These are phyloP conservation scores for Erebia aethiops DNA, from an alignment of 2,888 invertebrate genomes.

Conservation along the genomic window DNA sequence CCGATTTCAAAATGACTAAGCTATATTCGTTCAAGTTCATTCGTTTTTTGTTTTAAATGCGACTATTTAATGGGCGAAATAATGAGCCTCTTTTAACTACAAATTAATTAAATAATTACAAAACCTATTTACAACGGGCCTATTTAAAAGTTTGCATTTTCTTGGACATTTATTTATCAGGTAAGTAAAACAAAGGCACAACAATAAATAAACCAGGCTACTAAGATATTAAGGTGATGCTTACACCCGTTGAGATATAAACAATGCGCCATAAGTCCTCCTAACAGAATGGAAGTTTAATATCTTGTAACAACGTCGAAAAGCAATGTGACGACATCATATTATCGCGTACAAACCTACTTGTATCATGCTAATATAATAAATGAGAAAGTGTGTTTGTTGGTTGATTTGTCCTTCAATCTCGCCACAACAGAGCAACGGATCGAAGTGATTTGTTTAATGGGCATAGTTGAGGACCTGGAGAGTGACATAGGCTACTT, in stretches of 20 bases:
- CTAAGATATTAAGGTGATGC: slow-evolving; percentile 46
- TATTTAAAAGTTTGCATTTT: background rate
- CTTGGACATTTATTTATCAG: slow-evolving; percentile 4
- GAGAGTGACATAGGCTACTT: no score
- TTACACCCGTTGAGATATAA: slow-evolving; percentile 47
- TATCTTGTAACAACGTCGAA: slow-evolving; percentile 46
- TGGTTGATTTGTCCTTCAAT: no score
- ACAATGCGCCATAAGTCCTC: slow-evolving; percentile 52
- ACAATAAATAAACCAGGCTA: slow-evolving; percentile 30
- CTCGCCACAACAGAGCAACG: no score
- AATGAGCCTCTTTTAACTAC: no score
- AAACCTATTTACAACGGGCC: background rate
- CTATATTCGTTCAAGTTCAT: no score
- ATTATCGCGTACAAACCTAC: background rate
- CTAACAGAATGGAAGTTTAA: slow-evolving; percentile 51
- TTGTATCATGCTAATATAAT: no score
- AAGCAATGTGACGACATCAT: slow-evolving; percentile 35
- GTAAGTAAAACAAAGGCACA: background rate
- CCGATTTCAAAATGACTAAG: background rate
- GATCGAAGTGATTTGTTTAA: no score
- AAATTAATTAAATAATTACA: no score
- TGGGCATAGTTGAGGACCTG: no score
- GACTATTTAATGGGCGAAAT: no score
- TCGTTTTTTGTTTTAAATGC: no score
- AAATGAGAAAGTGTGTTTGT: no score